Conservation (phyloP, 2,113 vertebrate species). For the Notothenia coriiceps region DNA sequence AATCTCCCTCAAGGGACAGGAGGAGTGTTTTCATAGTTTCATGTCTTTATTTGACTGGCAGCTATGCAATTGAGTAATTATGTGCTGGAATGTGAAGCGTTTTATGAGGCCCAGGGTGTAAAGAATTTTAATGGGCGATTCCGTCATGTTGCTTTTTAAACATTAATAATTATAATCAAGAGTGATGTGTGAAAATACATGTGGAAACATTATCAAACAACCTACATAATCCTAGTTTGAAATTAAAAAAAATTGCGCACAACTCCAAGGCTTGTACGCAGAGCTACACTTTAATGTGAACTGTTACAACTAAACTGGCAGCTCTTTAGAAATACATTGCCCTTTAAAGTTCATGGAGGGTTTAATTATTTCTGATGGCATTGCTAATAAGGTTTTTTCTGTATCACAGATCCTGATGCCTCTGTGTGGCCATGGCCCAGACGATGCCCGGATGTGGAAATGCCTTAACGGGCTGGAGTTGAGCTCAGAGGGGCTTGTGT, state of each 20-base stretch:
- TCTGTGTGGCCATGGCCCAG: background rate
- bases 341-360: background rate
- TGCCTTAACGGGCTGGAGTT: conserved; percentile 26
- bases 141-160: background rate
- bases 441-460: conserved; percentile 7
- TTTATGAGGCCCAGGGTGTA: background rate
- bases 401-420: conserved; percentile 8
- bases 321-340: background rate
- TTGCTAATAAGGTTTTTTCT: background rate
- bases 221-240: background rate
- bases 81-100: conserved; percentile 25
- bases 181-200: background rate
- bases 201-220: background rate
- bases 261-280: no score
- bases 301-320: background rate
- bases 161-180: background rate
- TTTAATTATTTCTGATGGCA: background rate
- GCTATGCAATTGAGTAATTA: background rate
- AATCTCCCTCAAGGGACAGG: conserved; percentile 20
- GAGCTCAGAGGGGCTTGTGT: background rate
- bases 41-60: conserved; percentile 27
- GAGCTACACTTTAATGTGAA: background rate
- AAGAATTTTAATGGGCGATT: background rate
- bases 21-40: conserved; percentile 2
- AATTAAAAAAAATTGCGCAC: background rate